Base-by-base conservation (phyloP, 2,888 invertebrate genomes). In the Allygus modestus region DNA sequence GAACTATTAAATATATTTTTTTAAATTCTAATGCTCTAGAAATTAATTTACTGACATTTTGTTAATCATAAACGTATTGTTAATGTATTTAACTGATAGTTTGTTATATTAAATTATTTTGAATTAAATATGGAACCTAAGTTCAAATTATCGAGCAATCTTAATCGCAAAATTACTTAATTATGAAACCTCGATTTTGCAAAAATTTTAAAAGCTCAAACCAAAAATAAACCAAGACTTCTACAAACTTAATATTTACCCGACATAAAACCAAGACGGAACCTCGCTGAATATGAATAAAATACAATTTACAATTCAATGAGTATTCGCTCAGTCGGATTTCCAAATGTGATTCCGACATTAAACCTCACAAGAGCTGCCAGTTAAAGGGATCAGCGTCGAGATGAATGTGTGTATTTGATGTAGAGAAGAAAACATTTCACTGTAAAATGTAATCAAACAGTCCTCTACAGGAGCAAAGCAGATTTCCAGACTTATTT, bases 401-500 rank as follows among this genome's bases (percentile, higher is more conserved):
- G 46, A 77, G 77, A 51, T 77, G 77, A 77, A 77, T 77, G 37
- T 58, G 33, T 79, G 79, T 58, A 58, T 79, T 79, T 31, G 79
- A 79, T 58, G 58, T 79, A 58, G 58, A 77, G 77, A 79, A 79
- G 79, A 58, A 79, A 79, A 79, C 79, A 79, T 79, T 79, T 79
- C 79, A 79, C 79, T 37, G 58, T 79, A 79, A 79, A 79, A 79
- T 79, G 79, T 79, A 79, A 79, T 79, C 79, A 79, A 77, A 77
- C 75, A 51, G 73, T 43, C 73, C 37, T 73, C 31, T 73, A 73
- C 73, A 51, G 51, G 20, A 58, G 79, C 51, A 79, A 79, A 79
- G 79, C 58, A 79, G 79, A 79, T 79, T 79, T 79, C 37, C 79
- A 79, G 79, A 79, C 79, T 79, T 79, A 79, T 79, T 79, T 79